A percentile compares a stretch with the other conserved stretches of the same genome.
Evolutionary conservation across 2,888 invertebrate genomes (phyloP).

Genomic region (Dascillus cervinus): DNA sequence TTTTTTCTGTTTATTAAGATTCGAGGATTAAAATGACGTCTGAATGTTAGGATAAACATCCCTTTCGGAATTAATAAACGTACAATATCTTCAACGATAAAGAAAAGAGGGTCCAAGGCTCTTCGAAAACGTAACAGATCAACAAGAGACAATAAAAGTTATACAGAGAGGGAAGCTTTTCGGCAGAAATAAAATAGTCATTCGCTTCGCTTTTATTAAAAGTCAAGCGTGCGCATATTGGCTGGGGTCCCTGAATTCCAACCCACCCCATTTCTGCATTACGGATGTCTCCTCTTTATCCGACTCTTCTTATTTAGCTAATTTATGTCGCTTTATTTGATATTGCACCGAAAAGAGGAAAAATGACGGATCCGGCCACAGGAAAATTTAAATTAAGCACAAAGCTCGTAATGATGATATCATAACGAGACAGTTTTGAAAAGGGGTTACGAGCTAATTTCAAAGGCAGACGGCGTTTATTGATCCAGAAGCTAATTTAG

Average conservation of each 20-base stretch:
- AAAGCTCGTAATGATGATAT: slow-evolving; percentile 20
- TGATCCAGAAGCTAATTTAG: slow-evolving; percentile 25
- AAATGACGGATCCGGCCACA: not conserved
- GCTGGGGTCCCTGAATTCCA: slow-evolving; percentile 27
- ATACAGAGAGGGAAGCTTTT: slow-evolving; percentile 19
- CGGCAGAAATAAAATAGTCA: slow-evolving; percentile 36
- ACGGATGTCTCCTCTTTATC: slow-evolving; percentile 29
- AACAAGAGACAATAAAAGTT: slow-evolving; percentile 26
- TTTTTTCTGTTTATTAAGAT: no score
- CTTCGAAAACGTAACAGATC: slow-evolving; percentile 19
- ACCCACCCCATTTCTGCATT: slow-evolving; percentile 21
- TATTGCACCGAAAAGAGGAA: slow-evolving; percentile 3
- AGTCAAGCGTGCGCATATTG: slow-evolving; percentile 40
- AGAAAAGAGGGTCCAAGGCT: no score
- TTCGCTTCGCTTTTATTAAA: slow-evolving; percentile 39
- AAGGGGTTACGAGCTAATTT: slow-evolving; percentile 27
- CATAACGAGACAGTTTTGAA: slow-evolving; percentile 25
- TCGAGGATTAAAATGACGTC: no score
- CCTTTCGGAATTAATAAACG: no score
- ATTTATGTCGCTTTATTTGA: slow-evolving; percentile 27
- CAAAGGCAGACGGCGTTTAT: slow-evolving; percentile 25
- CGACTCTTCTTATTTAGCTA: slow-evolving; percentile 30
- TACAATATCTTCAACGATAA: no score
- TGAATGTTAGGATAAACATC: no score
- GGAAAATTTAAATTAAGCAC: slow-evolving; percentile 5